Base-by-base conservation (phyloP, 2,113 vertebrate genomes). In the Amblyornis subalaris region DNA sequence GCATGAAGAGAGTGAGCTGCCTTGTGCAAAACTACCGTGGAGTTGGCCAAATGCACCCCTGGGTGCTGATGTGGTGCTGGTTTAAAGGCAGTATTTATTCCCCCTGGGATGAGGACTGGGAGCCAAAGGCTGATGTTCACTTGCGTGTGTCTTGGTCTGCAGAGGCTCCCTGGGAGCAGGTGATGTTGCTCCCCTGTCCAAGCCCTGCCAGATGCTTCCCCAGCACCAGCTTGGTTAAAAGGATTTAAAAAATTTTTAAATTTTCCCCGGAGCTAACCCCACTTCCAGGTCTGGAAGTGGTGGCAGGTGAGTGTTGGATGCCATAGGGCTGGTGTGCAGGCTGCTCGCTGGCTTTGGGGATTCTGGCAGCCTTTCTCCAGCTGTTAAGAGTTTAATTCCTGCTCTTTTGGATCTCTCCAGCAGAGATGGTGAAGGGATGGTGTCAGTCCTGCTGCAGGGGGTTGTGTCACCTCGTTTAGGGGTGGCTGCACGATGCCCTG, bases 91-190 rank as follows among this genome's bases (percentile, higher is more conserved):
- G 24, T 0, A 24, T 19, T 20, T 3, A 0, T 13, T 16, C 2
- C 14, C 22, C 19, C 14, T 0, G 3, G 14, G 45, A 8, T 10
- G 77, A 31, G 58, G 12, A 2, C 35, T 31, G 54, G 60, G 35
- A 58, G 66, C 15, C 0, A 0, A 28, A n/a, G 55, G 70, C 54
- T 8, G 76, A 7, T 38, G n/a, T 25, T 88, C 5, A 2, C 26
- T 58, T 7, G 0, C 1, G 0, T 0, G 3, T 2, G 14, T 35
- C 25, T 17, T 7, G 23, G 51, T 31, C 66, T 0, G 1, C 26
- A 11, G 45, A 22, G 47, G 72, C 33, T 78, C 72, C n/a, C 53
- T 0, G 1, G 31, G 35, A 67, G 25, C 0, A 5, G 29, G 18
- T 1, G 44, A 16, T 29, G 55, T 50, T 86, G 57, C 31, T 60